Conservation (phyloP, 2,888 invertebrate species). For the Ennomos erosarius region DNA sequence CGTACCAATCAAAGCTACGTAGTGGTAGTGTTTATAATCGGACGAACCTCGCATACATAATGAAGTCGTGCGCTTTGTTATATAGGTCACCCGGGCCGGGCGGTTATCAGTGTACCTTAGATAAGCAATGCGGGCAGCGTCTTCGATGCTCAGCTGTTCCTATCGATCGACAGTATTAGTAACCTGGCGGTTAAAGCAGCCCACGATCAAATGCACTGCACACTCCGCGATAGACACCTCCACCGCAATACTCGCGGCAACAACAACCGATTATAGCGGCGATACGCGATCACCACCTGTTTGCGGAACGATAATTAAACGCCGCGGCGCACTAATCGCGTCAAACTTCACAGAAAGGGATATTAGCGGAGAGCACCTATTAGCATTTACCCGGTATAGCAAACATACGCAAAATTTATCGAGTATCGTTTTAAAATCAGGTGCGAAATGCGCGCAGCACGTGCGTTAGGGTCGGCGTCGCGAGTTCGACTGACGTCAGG, state of each 20-base stretch:
- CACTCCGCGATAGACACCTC: slow-evolving; percentile 63
- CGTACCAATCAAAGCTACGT: slow-evolving; percentile 32
- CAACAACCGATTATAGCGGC: slow-evolving; percentile 69
- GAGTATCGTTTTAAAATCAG: slow-evolving; percentile 49
- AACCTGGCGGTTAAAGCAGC: slow-evolving; percentile 40
- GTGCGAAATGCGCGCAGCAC: slow-evolving; percentile 41
- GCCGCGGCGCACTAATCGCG: slow-evolving; percentile 40
- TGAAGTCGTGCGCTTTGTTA: slow-evolving; percentile 34
- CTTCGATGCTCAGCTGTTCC: slow-evolving; percentile 68
- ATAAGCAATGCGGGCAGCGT: slow-evolving; percentile 60
- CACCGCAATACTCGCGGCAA: slow-evolving; percentile 61
- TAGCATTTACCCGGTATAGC: slow-evolving; percentile 42
- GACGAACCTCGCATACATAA: slow-evolving; percentile 32
- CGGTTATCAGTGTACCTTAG: slow-evolving; percentile 62
- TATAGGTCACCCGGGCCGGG: slow-evolving; percentile 53
- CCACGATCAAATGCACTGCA: slow-evolving; percentile 60
- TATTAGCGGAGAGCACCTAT: slow-evolving; percentile 33
- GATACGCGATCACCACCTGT: slow-evolving; percentile 71
- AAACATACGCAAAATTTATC: slow-evolving; percentile 42
- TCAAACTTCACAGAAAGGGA: slow-evolving; percentile 34
- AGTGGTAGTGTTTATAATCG: slow-evolving; percentile 32
- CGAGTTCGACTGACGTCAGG: slow-evolving; percentile 76
- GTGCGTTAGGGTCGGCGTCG: slow-evolving; percentile 51
- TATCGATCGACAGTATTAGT: slow-evolving; percentile 62
- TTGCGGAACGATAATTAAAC: slow-evolving; percentile 50